These are phyloP conservation scores for Scylla paramamosain DNA, from an alignment of 1,140 invertebrate genomes.

Conservation along the genomic window DNA sequence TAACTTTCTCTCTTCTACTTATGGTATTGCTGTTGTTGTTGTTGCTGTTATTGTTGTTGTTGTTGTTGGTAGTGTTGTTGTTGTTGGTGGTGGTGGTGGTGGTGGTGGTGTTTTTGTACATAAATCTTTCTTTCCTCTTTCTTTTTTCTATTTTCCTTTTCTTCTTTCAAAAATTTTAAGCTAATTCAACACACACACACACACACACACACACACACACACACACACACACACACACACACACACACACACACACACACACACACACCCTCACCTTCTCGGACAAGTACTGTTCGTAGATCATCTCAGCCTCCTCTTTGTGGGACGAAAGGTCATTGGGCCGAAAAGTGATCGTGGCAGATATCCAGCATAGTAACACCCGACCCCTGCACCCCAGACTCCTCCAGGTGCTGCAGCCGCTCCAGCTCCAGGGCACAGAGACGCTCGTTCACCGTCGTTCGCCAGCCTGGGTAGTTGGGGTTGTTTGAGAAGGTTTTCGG, in stretches of 20 bases:
- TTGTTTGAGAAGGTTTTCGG: background rate
- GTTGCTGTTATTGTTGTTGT: background rate
- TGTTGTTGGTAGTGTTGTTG: background rate
- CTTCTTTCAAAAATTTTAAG: no score
- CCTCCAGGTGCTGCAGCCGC: conserved; percentile 74
- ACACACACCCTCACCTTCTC: conserved; percentile 83
- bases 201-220: no score
- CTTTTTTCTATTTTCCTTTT: no score
- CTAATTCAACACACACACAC: no score
- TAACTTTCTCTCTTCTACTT: background rate
- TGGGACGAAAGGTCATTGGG: conserved; percentile 75
- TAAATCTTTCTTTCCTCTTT: no score
- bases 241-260: conserved; percentile 80
- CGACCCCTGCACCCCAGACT: conserved; percentile 38
- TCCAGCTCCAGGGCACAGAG: conserved; percentile 84
- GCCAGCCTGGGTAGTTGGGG: conserved; percentile 84
- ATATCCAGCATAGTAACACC: conserved; percentile 70
- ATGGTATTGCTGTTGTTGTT: background rate
- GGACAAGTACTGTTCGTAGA: conserved; percentile 91
- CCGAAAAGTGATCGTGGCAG: conserved; percentile 76
- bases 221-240: conserved; percentile 45
- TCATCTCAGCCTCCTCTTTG: conserved; percentile 87
- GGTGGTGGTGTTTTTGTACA: no score
- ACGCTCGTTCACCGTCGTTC: conserved; percentile 89
- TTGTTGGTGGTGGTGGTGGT: no score